Base-by-base conservation (phyloP, 2,113 vertebrate species). In the Heterochromis multidens region DNA sequence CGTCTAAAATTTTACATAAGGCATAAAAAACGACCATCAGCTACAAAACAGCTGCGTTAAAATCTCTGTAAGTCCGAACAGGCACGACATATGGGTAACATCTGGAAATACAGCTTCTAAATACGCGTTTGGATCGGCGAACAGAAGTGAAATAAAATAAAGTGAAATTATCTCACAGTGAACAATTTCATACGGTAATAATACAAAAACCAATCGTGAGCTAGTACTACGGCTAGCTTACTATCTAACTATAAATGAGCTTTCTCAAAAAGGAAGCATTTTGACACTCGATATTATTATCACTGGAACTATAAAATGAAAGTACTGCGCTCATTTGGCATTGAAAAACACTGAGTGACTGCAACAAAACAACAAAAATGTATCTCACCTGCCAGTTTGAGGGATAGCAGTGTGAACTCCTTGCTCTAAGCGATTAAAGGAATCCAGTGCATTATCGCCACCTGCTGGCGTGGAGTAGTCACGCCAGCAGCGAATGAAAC, bases 371-470 rank as follows among this genome's bases (percentile, higher is more conserved):
- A 79, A 62, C 21, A 27, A 37, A 82, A 29, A 3, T 21, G 6
- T 25, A 2, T 63, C 77, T 89, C 13, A 94, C 90, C 92, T 65
- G 31, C 33, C 29, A 57, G 31, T 7, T 10, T 63, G 37, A 29
- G 2, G 13, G 58, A 5, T 61, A 86, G 37, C 78, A 65, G 21
- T 54, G 7, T 27, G 1, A 49, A 5, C 88, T 77, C 84, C 21
- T 65, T 7, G n/a, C 3, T 0, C 5, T 8, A 2, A 17, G 7
- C 49, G 12, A 7, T 14, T 23, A 21, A 3, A 10, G n/a, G 2
- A 14, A 5, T 1, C 4, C 21, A 3, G 60, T 2, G 12, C 35
- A 21, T 2, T 9, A 59, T 4, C 79, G 88, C 87, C 88, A 9
- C 88, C 91, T 87, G 0, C 70, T 67, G 92, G 7, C 17, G 0